These are phyloP conservation scores for Bombylius discolor DNA, from an alignment of 2,888 invertebrate genomes.

Conservation along the genomic window DNA sequence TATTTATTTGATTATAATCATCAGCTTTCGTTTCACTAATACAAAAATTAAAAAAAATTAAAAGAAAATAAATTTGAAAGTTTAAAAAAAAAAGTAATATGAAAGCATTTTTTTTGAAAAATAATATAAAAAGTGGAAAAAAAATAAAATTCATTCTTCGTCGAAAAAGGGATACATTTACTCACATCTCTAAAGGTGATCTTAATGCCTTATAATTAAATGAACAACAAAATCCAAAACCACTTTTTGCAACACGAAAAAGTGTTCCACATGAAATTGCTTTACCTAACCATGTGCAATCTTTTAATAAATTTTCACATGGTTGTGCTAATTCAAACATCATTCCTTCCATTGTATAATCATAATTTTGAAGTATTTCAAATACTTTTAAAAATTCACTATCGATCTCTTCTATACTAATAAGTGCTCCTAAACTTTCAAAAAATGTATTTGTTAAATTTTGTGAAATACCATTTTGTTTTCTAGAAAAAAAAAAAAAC, in stretches of 20 bases:
- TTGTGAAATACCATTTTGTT: not conserved
- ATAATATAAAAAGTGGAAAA: not conserved
- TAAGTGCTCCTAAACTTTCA: not conserved
- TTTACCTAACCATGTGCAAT: conserved; percentile 25
- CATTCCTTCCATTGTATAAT: conserved; percentile 21
- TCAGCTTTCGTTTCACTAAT: conserved; percentile 10
- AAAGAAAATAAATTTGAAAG: not conserved
- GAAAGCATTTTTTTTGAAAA: too few species aligned
- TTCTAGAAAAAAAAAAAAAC: not conserved
- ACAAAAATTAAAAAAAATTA: not conserved
- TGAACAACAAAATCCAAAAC: conserved; percentile 28
- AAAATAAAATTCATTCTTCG: not conserved
- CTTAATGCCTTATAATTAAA: conserved; percentile 26
- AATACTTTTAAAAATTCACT: conserved; percentile 17
- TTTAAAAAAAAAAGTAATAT: too few species aligned
- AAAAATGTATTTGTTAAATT: not conserved
- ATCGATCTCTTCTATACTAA: conserved; percentile 7
- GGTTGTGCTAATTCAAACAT: conserved; percentile 30
- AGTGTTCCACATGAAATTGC: conserved; percentile 22
- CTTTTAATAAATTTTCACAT: conserved; percentile 23
- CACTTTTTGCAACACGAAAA: conserved; percentile 25
- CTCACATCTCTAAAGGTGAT: conserved; percentile 12
- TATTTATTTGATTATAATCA: conserved; percentile 12
- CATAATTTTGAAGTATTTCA: conserved; percentile 17
- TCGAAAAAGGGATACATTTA: not conserved